phyloP scores from a whole-genome alignment of 2,113 vertebrate species.

The Gopherus evgoodei region DNA sequence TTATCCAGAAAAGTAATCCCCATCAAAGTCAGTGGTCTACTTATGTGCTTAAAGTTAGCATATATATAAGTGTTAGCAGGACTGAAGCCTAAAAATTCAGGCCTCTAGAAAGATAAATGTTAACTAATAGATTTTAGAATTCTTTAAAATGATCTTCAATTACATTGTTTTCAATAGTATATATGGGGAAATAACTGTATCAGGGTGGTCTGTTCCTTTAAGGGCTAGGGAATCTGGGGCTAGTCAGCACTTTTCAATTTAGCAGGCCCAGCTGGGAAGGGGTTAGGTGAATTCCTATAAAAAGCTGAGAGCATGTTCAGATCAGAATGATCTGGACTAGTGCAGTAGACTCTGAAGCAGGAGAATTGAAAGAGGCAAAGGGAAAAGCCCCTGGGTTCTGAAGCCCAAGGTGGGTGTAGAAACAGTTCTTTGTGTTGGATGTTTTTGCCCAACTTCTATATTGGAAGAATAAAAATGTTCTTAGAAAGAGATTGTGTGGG shows the following conservation, averaged over 20 bases:
- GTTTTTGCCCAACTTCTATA: not conserved
- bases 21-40: not conserved
- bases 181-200: too few relatives aligned
- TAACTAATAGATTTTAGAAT: not conserved
- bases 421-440: not conserved
- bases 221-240: too few relatives aligned
- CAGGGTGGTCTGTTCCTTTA: too few relatives aligned
- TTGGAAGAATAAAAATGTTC: not conserved
- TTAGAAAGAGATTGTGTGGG: not conserved
- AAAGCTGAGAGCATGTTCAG: too few relatives aligned
- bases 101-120: not conserved
- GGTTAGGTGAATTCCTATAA: too few relatives aligned
- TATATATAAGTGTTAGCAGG: conserved; percentile 7
- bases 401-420: not conserved
- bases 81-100: not conserved
- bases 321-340: too few relatives aligned
- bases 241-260: too few relatives aligned
- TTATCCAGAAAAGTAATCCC: not conserved
- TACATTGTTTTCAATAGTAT: not conserved
- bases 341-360: too few relatives aligned
- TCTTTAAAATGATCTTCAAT: not conserved
- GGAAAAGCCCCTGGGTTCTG: not conserved
- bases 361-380: not conserved
- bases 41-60: conserved; percentile 24
- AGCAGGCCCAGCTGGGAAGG: too few relatives aligned